Percentiles rank a stretch among this genome's conserved stretches.
Conservation (phyloP, 2,797 vertebrate species). For the Erpetoichthys calabaricus region DNA sequence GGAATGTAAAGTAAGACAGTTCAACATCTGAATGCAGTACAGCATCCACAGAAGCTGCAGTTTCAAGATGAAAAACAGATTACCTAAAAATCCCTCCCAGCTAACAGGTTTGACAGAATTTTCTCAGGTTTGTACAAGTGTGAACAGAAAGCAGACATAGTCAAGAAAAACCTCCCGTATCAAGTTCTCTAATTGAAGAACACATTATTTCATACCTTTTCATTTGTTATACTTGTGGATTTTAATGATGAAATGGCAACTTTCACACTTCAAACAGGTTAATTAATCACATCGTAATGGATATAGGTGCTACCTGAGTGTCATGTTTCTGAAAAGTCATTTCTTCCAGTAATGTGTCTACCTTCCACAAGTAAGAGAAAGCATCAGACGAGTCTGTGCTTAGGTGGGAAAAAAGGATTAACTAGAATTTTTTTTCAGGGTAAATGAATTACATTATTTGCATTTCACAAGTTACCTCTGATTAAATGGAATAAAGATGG, state of each 20-base stretch:
- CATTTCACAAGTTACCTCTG: too few relatives aligned
- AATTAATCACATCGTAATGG: slow-evolving; percentile 64
- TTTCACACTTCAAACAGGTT: slow-evolving; percentile 63
- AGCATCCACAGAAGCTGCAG: too few relatives aligned
- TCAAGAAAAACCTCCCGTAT: slow-evolving; percentile 44
- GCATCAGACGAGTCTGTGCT: too few relatives aligned
- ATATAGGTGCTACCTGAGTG: slow-evolving; percentile 55
- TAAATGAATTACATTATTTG: too few relatives aligned
- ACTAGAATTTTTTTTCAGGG: too few relatives aligned
- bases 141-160: slow-evolving; percentile 41
- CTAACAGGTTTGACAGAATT: too few relatives aligned
- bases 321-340: slow-evolving; percentile 37
- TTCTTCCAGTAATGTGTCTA: slow-evolving; percentile 39
- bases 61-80: neutral
- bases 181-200: slow-evolving; percentile 48
- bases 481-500: too few relatives aligned
- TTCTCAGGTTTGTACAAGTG: slow-evolving; percentile 1
- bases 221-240: slow-evolving; percentile 49
- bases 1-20: too few relatives aligned
- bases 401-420: too few relatives aligned
- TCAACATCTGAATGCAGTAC: too few relatives aligned
- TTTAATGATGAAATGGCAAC: slow-evolving; percentile 55
- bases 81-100: neutral
- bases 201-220: slow-evolving; percentile 55
- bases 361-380: too few relatives aligned